Evolutionary conservation across 2,113 vertebrate genomes (phyloP), one percentile per base, ranked within the genome.

Genomic region (Passer montanus): DNA sequence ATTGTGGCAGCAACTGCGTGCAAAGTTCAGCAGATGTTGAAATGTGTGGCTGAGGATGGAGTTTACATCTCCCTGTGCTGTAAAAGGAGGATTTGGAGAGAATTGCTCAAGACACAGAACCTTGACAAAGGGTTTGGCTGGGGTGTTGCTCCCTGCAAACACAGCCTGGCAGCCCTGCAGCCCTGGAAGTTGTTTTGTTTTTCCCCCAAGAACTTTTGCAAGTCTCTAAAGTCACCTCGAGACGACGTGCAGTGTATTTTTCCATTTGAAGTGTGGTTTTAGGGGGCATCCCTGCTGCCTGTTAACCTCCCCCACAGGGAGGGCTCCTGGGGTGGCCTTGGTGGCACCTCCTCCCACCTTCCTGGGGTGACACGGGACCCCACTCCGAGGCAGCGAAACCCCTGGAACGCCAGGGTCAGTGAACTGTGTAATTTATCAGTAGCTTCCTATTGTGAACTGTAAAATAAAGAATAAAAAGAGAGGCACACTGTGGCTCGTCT

Each of bases 381-480:
- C 0, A 55, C 50, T 15, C 73, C 0, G 24, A 55, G 69, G 64
- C 72, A 16, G 49, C 46, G 27, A 5, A 43, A 72, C 73, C 27
- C 87, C 81, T 63, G 56, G 3, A 13, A 23, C 11, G 16, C 12
- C 22, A 91, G 84, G 76, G 72, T n/a, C 43, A 26, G 46, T 62
- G 46, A 53, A 41, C 41, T 64, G 21, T 95, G 83, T 93, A 63
- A 83, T 49, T 94, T 63, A 83, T 93, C 90, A 33, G 80, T 79
- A 89, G 77, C 39, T 89, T 93, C 91, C 88, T 91, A 95, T 63
- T 95, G 95, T 97, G 83, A 94, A 33, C 75, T 94, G 90, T 96
- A 89, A 87, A 96, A 96, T 97, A 96, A 95, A 93, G 84, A 93
- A 86, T 90, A 91, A 96, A 94, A 81, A 84, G 83, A 94, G 90